Percentiles rank a stretch among this genome's conserved stretches.
Evolutionary conservation across 1,140 invertebrate genomes (phyloP).

Genomic region (Drosophila santomea): DNA sequence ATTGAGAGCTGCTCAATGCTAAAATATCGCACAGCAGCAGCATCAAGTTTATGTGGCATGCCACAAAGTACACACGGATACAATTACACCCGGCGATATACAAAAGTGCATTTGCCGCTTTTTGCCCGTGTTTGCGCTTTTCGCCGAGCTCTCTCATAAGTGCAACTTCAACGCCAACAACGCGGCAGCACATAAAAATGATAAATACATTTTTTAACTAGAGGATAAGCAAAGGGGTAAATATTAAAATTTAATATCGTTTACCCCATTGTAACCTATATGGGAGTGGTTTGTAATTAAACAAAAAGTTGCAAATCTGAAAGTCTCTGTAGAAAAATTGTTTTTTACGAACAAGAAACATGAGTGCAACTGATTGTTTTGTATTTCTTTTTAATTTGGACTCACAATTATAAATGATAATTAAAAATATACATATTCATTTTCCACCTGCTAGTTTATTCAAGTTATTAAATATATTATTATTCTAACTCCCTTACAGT

Average conservation of each 20-base stretch:
- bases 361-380: no score
- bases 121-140: conserved; percentile 35
- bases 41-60: conserved; percentile 76
- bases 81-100: conserved; percentile 13
- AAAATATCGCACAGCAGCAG: conserved; percentile 64
- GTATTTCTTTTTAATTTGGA: no score
- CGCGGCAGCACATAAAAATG: conserved; percentile 33
- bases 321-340: no score
- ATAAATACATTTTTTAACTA: conserved; percentile 14
- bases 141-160: conserved; percentile 57
- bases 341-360: no score
- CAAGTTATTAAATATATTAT: no score
- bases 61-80: conserved; percentile 59
- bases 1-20: conserved; percentile 63
- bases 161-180: conserved; percentile 67
- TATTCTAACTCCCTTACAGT: background rate
- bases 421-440: no score
- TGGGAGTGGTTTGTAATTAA: background rate
- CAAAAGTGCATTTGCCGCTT: conserved; percentile 49
- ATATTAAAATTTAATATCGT: background rate
- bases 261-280: no score
- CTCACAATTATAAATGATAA: no score
- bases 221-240: background rate
- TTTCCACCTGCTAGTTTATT: no score
- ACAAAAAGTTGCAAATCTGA: background rate